phyloP scores from a whole-genome alignment of 2,888 invertebrate genomes.

The Oxycera nigricornis region DNA sequence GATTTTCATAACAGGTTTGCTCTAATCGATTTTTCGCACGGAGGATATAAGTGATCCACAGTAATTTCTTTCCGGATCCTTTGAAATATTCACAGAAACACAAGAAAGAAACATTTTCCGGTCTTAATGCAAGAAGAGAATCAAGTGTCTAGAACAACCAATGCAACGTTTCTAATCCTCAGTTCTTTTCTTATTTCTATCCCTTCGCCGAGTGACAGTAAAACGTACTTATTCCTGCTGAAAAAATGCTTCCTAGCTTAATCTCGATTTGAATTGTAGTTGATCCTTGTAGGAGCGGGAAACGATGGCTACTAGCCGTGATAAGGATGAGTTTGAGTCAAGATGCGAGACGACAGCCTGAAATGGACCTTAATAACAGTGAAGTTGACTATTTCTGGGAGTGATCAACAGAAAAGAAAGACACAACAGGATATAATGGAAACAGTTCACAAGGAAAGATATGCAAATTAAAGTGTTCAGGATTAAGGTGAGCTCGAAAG shows the following conservation, averaged over 20 bases:
- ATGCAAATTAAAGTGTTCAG: too few species aligned
- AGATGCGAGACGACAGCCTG: conserved; percentile 1
- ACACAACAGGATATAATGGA: too few species aligned
- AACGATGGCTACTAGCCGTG: conserved; percentile 1
- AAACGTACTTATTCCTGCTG: conserved; percentile 28
- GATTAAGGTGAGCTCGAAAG: too few species aligned
- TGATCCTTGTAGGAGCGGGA: not conserved
- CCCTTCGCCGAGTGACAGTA: conserved; percentile 15
- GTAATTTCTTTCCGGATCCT: not conserved
- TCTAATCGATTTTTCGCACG: not conserved
- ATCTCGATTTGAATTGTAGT: not conserved
- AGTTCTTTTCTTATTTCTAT: not conserved
- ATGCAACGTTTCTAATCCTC: not conserved
- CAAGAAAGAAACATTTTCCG: too few species aligned
- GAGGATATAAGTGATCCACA: too few species aligned
- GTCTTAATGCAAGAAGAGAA: too few species aligned
- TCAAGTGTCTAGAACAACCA: too few species aligned
- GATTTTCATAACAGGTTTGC: too few species aligned
- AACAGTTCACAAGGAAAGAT: too few species aligned
- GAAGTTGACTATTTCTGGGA: not conserved
- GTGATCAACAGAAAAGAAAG: too few species aligned
- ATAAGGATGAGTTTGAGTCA: not conserved
- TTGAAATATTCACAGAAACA: too few species aligned
- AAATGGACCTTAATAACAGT: not conserved
- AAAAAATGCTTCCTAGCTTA: conserved; percentile 33